Evolutionary conservation across 2,113 vertebrate genomes (phyloP).

Genomic region (Scatophagus argus): DNA sequence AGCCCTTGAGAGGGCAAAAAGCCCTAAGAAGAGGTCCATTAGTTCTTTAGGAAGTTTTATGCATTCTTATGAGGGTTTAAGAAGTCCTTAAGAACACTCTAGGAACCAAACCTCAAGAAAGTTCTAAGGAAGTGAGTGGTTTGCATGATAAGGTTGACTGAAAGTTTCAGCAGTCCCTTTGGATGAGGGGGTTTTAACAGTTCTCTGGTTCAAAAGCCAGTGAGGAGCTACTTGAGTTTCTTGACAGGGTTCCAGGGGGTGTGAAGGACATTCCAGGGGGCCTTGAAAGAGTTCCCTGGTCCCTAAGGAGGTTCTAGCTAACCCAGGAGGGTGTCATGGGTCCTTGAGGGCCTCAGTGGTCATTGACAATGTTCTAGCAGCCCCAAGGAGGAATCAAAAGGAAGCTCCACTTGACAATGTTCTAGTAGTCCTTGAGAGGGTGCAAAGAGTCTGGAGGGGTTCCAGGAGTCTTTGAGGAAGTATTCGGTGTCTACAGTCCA

Average conservation of each 20-base stretch:
- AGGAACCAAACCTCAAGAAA: too few relatives aligned
- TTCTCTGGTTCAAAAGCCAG: neutral
- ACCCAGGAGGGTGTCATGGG: neutral
- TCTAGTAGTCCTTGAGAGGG: neutral
- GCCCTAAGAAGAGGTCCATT: too few relatives aligned
- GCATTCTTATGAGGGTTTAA: too few relatives aligned
- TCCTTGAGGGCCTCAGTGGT: neutral
- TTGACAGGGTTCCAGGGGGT: neutral
- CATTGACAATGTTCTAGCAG: neutral
- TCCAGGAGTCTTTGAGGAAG: conserved; percentile 4
- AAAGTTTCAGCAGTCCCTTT: neutral
- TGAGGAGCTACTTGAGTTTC: neutral
- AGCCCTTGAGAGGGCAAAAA: too few relatives aligned
- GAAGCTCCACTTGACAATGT: neutral
- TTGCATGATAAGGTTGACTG: too few relatives aligned
- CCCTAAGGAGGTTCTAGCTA: neutral
- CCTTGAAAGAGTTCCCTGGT: neutral
- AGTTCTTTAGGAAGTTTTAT: too few relatives aligned
- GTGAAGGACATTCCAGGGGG: too few relatives aligned
- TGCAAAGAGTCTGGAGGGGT: neutral
- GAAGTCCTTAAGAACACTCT: neutral
- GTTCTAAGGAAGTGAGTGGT: too few relatives aligned
- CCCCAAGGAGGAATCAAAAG: neutral
- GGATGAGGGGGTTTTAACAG: too few relatives aligned
- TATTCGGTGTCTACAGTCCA: neutral